Evolutionary conservation across 1,140 invertebrate species (phyloP).

Genomic region (Neuroterus valhalla): DNA sequence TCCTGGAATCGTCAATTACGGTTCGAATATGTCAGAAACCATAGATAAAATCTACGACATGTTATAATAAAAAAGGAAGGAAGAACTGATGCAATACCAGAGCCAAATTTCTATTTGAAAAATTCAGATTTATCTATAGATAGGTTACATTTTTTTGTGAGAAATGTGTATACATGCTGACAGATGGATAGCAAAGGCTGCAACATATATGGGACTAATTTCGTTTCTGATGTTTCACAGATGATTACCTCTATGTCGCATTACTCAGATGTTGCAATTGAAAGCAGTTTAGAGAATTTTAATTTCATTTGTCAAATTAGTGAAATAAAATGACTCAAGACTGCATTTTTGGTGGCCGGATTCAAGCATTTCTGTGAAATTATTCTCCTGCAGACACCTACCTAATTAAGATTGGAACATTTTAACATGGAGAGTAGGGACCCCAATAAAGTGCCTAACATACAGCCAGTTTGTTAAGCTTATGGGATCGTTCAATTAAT

Average conservation of each 20-base stretch:
- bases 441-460: slow-evolving; percentile 70
- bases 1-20: slow-evolving; percentile 60
- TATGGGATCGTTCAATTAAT: slow-evolving; percentile 75
- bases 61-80: slow-evolving; percentile 48
- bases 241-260: no score
- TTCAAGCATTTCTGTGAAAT: slow-evolving; percentile 48
- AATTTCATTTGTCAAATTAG: background rate
- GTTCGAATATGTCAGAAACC: slow-evolving; percentile 52
- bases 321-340: background rate
- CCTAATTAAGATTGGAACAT: slow-evolving; percentile 76
- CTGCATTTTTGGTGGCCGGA: slow-evolving; percentile 45
- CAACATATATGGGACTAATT: no score
- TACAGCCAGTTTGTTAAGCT: slow-evolving; percentile 70
- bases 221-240: no score
- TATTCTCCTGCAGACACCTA: slow-evolving; percentile 74
- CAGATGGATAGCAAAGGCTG: no score
- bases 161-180: no score
- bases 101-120: slow-evolving; percentile 65
- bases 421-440: slow-evolving; percentile 69
- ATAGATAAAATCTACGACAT: slow-evolving; percentile 40
- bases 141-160: no score
- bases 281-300: no score
- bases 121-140: no score
- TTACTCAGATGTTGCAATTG: no score
- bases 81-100: slow-evolving; percentile 44